Conservation (phyloP, 35 echinoderm and acorn worm genomes). For the Ophioderma brevispina region DNA sequence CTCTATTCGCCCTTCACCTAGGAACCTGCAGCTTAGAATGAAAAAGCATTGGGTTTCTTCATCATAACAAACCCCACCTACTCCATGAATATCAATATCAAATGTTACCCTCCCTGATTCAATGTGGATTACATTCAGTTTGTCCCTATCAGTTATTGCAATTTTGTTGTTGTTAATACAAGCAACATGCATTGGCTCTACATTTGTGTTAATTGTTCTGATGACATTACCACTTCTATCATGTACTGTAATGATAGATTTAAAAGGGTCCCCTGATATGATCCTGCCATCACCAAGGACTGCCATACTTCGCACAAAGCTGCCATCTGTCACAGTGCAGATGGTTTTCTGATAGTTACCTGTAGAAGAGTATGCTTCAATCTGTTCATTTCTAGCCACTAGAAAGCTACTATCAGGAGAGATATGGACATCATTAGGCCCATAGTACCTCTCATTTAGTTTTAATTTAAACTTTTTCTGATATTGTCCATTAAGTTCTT, state of each 20-base stretch:
- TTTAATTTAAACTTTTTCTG: too few relatives aligned
- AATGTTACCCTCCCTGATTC: neutral
- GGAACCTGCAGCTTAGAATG: too few relatives aligned
- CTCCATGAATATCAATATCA: neutral
- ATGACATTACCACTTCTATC: neutral
- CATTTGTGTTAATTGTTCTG: neutral
- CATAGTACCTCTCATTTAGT: too few relatives aligned
- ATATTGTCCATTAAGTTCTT: too few relatives aligned
- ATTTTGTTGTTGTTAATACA: neutral
- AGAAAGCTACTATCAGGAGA: too few relatives aligned
- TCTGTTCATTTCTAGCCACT: too few relatives aligned
- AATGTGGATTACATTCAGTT: neutral
- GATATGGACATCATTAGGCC: too few relatives aligned
- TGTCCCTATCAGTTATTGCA: neutral
- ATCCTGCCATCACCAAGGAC: neutral
- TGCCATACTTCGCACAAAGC: too few relatives aligned
- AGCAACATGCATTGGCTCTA: neutral
- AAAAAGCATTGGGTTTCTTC: neutral
- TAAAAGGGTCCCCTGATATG: neutral
- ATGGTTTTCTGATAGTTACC: too few relatives aligned
- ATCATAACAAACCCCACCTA: neutral
- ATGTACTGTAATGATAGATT: neutral
- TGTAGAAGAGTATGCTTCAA: too few relatives aligned
- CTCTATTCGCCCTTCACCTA: neutral
- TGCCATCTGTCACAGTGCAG: too few relatives aligned